Conservation (phyloP, 2,888 invertebrate genomes). For the Dioctria linearis region DNA sequence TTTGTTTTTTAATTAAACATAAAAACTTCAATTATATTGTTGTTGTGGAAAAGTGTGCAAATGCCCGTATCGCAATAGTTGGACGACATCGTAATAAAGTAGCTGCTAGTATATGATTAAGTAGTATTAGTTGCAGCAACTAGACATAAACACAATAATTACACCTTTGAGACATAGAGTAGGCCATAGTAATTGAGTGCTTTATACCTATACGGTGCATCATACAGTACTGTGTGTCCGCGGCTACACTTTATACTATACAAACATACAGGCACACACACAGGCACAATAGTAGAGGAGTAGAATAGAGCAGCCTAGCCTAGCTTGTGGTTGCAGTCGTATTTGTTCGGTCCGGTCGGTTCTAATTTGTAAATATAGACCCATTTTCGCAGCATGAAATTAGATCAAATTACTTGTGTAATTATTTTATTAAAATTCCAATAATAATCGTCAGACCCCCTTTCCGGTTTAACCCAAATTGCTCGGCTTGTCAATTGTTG, state of each 20-base stretch:
- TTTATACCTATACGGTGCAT: conserved; percentile 7
- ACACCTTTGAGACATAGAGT: conserved; percentile 47
- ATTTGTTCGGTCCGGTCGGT: conserved; percentile 39
- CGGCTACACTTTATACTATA: background rate
- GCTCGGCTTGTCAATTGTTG: background rate
- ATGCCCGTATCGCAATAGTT: conserved; percentile 7
- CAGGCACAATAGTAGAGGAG: too few relatives aligned
- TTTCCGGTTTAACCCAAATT: conserved; percentile 47
- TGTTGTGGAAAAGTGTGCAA: conserved; percentile 27
- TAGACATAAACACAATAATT: conserved; percentile 48
- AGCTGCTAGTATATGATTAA: conserved; percentile 37
- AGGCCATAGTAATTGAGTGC: conserved; percentile 48
- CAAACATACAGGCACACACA: too few relatives aligned
- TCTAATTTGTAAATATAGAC: conserved; percentile 49
- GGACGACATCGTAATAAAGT: conserved; percentile 1
- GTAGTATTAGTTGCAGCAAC: conserved; percentile 46
- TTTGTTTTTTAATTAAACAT: conserved; percentile 21
- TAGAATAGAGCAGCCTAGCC: too few relatives aligned
- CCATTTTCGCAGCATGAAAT: conserved; percentile 49
- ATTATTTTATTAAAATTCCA: conserved; percentile 50
- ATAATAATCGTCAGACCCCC: conserved; percentile 41
- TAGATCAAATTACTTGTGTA: conserved; percentile 50
- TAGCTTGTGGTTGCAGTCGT: background rate
- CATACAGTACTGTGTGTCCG: background rate
- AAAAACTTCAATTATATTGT: conserved; percentile 24